Evolutionary conservation across 1,140 invertebrate genomes (phyloP), one percentile per base, ranked within the genome.

Genomic region (Trachymyrmex cornetzi): DNA sequence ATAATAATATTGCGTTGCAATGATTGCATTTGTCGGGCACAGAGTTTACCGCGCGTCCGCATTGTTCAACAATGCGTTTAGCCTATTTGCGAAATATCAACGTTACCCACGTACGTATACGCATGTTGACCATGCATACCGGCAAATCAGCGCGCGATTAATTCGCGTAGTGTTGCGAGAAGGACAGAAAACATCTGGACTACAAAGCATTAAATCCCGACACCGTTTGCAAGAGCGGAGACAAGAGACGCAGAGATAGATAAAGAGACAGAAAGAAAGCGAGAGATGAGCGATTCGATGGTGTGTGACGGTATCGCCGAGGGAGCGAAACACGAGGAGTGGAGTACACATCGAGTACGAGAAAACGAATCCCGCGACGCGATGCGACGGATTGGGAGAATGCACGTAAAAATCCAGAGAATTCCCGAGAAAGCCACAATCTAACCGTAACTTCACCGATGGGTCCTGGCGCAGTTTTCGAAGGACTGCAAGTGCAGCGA

Each of bases 391-490:
- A 38, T 82, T 24, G 66, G 30, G 64, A 57, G 80, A 74, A 63
- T 50, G 79, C 89, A 74, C 80, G 61, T 38, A 87, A 77, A 90
- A 85, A 85, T 90, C 61, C 86, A 16, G 61, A 59, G 79, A 89
- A 90, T 87, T 90, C 63, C 74, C 57, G 59, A 77, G 67, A 85
- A 87, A 63, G 79, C 59, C 55, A 24, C 74, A 63, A 63, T 84
- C 72, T 79, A 87, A 74, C 89, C 67, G 66, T 85, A 89, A 87
- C 85, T 90, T 89, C 38, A 80, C 81, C 82, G 72, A 72, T 53
- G 44, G 27, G 27, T 22, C 44, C 24, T 9, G 16, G 34, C 61
- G 77, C 69, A 69, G 79, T 90, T 85, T 77, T 85, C 59, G 48
- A 85, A 55, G 63, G 44, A 80, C 50, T 64, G 55, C 27, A 71